These are phyloP conservation scores for Zalophus californianus DNA, from an alignment of 2,797 vertebrate genomes.

Conservation along the genomic window DNA sequence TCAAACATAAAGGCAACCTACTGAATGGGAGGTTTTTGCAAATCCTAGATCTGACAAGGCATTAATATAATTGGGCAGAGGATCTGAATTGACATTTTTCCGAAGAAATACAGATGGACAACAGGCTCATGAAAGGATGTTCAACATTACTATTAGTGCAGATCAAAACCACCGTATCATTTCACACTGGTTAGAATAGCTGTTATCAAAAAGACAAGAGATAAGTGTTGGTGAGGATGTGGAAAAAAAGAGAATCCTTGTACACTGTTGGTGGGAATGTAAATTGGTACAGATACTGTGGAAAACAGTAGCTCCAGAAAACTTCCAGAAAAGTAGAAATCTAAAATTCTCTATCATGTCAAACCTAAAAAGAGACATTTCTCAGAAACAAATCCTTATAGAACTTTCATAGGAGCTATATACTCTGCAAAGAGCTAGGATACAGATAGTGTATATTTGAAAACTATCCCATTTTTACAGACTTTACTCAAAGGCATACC, in stretches of 20 bases:
- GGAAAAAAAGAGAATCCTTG: not conserved
- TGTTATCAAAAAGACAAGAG: not conserved
- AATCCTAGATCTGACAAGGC: not conserved
- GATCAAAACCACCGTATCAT: not conserved
- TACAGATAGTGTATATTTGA: not conserved
- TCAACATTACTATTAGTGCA: not conserved
- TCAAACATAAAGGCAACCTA: not conserved
- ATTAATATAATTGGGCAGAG: not conserved
- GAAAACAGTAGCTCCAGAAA: not conserved
- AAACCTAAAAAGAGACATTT: conserved; percentile 16
- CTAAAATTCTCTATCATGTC: not conserved
- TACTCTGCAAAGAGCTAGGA: not conserved
- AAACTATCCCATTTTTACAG: not conserved
- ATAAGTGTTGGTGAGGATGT: not conserved
- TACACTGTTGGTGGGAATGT: not conserved
- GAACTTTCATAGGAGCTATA: not conserved
- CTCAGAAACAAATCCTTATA: not conserved
- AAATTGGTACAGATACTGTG: not conserved
- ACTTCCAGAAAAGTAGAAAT: not conserved
- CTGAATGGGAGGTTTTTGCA: not conserved
- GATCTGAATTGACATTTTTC: not conserved
- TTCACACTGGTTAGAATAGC: not conserved
- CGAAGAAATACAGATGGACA: not conserved
- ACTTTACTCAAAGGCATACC: not conserved
- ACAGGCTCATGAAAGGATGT: not conserved